These are phyloP conservation scores for Fabriciana adippe DNA, from an alignment of 2,888 invertebrate species.

Conservation along the genomic window DNA sequence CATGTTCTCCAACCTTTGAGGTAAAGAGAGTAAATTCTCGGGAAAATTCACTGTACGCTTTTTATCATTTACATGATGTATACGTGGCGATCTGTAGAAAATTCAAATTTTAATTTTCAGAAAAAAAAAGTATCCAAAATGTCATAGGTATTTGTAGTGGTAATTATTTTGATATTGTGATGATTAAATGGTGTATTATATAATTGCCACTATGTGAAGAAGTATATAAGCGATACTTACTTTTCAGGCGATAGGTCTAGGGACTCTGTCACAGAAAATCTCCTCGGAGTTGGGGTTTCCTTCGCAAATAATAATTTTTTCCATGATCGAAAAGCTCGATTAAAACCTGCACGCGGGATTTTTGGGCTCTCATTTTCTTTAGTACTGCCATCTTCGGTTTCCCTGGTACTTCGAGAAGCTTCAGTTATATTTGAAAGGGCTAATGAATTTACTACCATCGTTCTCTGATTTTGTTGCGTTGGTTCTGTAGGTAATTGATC, in stretches of 20 bases:
- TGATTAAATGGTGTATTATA: too few relatives aligned
- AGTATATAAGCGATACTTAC: conserved; percentile 40
- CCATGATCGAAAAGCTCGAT: conserved; percentile 58
- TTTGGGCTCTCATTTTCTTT: conserved; percentile 41
- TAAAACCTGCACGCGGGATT: conserved; percentile 62
- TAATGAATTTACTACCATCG: conserved; percentile 5
- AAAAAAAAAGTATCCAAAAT: too few relatives aligned
- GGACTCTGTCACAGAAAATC: conserved; percentile 51
- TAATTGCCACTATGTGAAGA: too few relatives aligned
- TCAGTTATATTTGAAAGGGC: conserved; percentile 33
- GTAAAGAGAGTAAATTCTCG: conserved; percentile 59
- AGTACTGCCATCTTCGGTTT: conserved; percentile 39
- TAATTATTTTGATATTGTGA: too few relatives aligned
- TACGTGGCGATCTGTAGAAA: conserved; percentile 51
- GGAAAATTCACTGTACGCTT: conserved; percentile 68
- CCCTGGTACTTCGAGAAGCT: conserved; percentile 28
- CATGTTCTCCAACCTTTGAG: conserved; percentile 53
- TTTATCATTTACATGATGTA: conserved; percentile 50
- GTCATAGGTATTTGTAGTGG: too few relatives aligned
- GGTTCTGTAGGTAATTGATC: conserved; percentile 13
- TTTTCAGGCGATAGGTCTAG: conserved; percentile 53
- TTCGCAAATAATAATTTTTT: conserved; percentile 55
- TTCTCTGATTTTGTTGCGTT: conserved; percentile 13
- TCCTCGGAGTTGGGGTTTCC: conserved; percentile 44
- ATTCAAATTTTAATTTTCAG: not conserved